Base-by-base conservation (phyloP, 2,888 invertebrate species). In the Apotomis betuletana region DNA sequence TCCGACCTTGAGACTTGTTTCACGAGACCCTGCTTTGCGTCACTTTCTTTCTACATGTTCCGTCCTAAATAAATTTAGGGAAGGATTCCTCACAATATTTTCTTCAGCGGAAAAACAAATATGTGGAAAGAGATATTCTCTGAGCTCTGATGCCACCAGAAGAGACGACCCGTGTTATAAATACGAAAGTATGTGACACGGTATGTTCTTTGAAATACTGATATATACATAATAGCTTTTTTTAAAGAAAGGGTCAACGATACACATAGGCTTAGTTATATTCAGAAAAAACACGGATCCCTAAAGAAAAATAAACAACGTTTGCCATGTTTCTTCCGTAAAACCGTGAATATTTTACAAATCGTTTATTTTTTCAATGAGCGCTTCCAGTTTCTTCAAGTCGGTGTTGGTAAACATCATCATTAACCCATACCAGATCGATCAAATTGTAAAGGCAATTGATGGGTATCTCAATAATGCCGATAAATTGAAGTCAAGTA, bases 41-140 rank as follows among this genome's bases (percentile, higher is more conserved):
- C 27, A 49, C 49, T 36, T 49, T 54, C 52, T 46, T 67, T 54
- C 52, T 41, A 61, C 60, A 54, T 64, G 44, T 52, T 44, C 10
- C 5, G 59, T 65, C 54, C 65, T 65, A 60, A 70, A 61, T 57
- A 70, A 67, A 70, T 46, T 55, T 44, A 55, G 38, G 2, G 52
- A 36, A n/a, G 44, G 64, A 64, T 54, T 54, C 49, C 15, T 12
- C 36, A 52, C 46, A 59, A 54, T 15, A 59, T 59, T 64, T 54
- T 62, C 46, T 57, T 15, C 13, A 49, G 10, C 38, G 9, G 51
- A n/a, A 49, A 69, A 49, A 54, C 27, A 61, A 55, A 55, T 57
- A 52, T 49, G 8, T 9, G 49, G 44, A 44, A 49, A 49, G 36
- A 51, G 27, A n/a, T 10, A 46, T 62, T 51, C 3, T 10, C 12